Evolutionary conservation across 2,888 invertebrate genomes (phyloP).

Genomic region (Lypha dubia): DNA sequence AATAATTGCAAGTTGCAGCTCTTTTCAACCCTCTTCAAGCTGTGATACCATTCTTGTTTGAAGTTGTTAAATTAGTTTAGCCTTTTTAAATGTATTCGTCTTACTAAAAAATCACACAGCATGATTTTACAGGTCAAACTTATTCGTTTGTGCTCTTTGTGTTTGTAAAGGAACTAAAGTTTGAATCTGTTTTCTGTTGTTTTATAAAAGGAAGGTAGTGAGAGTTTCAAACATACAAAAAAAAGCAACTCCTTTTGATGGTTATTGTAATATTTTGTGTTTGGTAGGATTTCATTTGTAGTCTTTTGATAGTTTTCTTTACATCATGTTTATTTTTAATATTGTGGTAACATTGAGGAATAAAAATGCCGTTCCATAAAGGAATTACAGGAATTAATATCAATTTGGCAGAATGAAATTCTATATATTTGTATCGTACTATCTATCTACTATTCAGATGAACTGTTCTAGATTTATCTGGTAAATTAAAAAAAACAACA

Average conservation of each 20-base stretch:
- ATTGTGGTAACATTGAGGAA: no score
- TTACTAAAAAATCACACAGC: neutral
- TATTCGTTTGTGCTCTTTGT: neutral
- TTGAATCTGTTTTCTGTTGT: slow-evolving; percentile 42
- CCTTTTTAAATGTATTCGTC: neutral
- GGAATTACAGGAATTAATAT: no score
- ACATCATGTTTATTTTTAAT: no score
- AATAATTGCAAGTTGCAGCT: neutral
- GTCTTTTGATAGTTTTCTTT: slow-evolving; percentile 2
- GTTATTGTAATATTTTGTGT: neutral
- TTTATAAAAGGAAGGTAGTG: neutral
- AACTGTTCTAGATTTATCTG: no score
- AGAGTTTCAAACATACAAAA: neutral
- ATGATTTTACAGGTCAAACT: slow-evolving; percentile 38
- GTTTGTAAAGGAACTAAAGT: slow-evolving; percentile 8
- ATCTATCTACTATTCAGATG: no score
- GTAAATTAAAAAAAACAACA: no score
- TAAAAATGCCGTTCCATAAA: no score
- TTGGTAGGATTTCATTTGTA: slow-evolving; percentile 21
- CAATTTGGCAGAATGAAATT: no score
- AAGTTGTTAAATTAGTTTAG: slow-evolving; percentile 11
- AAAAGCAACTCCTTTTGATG: slow-evolving; percentile 4
- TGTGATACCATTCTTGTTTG: slow-evolving; percentile 43
- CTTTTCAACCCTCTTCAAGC: slow-evolving; percentile 29
- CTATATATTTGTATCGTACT: no score